Conservation (phyloP, 1,140 invertebrate species). For the Temnothorax longispinosus region DNA sequence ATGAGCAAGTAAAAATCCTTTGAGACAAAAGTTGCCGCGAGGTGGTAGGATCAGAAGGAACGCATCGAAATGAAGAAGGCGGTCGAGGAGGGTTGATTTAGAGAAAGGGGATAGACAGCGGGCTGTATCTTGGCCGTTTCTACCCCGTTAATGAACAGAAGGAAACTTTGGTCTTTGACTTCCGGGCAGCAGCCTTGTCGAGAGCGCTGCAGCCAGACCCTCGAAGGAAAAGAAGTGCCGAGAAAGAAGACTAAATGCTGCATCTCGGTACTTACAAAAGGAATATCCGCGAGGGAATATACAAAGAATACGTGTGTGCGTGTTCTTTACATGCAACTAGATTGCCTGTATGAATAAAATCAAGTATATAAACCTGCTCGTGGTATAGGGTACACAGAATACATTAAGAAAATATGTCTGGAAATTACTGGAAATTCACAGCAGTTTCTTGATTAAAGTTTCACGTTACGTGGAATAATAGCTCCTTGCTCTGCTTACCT, state of each 20-base stretch:
- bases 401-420: background rate
- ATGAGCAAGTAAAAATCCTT: constrained; percentile 83
- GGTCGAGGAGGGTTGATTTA: constrained; percentile 50
- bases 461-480: constrained; percentile 76
- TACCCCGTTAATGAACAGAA: constrained; percentile 80
- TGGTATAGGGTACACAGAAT: background rate
- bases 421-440: constrained; percentile 69
- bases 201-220: constrained; percentile 62
- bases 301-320: background rate
- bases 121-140: constrained; percentile 72
- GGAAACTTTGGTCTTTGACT: constrained; percentile 81
- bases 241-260: constrained; percentile 56
- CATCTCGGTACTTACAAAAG: constrained; percentile 73
- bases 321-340: background rate
- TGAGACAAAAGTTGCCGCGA: constrained; percentile 80
- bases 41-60: constrained; percentile 68
- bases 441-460: constrained; percentile 80
- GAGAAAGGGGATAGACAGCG: constrained; percentile 73
- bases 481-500: constrained; percentile 41
- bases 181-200: constrained; percentile 65
- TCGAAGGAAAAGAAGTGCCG: constrained; percentile 62
- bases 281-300: constrained; percentile 2
- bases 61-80: constrained; percentile 64
- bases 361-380: background rate
- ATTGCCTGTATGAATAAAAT: background rate